Evolutionary conservation across 2,888 invertebrate species (phyloP).

Genomic region (Epiblema foenella): DNA sequence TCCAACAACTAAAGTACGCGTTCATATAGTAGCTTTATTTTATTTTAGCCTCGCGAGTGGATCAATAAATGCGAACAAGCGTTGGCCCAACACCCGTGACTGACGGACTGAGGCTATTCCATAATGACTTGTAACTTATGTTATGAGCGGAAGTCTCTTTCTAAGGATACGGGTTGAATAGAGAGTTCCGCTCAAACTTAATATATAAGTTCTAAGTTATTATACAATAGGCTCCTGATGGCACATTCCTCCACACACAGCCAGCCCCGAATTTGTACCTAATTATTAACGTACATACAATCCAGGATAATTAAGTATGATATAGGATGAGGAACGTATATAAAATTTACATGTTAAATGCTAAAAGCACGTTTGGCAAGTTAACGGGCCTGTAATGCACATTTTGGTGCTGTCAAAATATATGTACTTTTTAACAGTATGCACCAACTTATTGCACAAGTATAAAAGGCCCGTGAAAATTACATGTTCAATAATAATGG

Average conservation of each 20-base stretch:
- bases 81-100: slow-evolving; percentile 52
- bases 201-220: no score
- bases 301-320: slow-evolving; percentile 35
- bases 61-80: slow-evolving; percentile 76
- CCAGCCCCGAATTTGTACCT: slow-evolving; percentile 39
- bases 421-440: slow-evolving; percentile 12
- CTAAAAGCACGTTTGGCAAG: slow-evolving; percentile 17
- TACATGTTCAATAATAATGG: slow-evolving; percentile 27
- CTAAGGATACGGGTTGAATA: no score
- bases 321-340: slow-evolving; percentile 13
- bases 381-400: slow-evolving; percentile 6
- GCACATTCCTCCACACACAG: slow-evolving; percentile 48
- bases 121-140: no score
- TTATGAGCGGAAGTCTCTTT: no score
- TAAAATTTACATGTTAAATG: slow-evolving; percentile 16
- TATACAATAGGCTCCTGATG: slow-evolving; percentile 42
- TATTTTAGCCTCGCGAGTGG: slow-evolving; percentile 68
- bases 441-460: slow-evolving; percentile 9
- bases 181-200: no score
- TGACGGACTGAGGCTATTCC: slow-evolving; percentile 20
- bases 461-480: slow-evolving; percentile 25
- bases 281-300: slow-evolving; percentile 25
- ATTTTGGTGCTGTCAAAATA: slow-evolving; percentile 6
- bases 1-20: slow-evolving; percentile 67
- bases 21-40: slow-evolving; percentile 62